Conservation (phyloP, 2,113 vertebrate genomes). For the Tenebrosternarchus preto region DNA sequence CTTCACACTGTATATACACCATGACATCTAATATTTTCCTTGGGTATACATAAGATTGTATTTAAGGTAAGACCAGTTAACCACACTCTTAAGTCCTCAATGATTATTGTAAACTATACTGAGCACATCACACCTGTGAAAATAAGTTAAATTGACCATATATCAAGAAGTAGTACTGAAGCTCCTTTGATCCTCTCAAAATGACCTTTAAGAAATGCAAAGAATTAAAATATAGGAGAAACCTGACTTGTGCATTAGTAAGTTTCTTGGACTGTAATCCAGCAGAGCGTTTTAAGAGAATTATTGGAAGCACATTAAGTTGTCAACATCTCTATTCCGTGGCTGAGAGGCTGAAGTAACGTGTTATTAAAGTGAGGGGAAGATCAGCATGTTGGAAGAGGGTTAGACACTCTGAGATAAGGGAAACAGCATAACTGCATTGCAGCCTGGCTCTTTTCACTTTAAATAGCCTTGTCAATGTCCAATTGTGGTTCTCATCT, state of each 20-base stretch:
- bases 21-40: not conserved
- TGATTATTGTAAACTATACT: not conserved
- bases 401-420: slow-evolving; percentile 21
- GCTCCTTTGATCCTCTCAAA: not conserved
- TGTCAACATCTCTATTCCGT: slow-evolving; percentile 69
- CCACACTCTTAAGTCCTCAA: not conserved
- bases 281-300: slow-evolving; percentile 74
- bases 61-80: not conserved
- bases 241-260: slow-evolving; percentile 67
- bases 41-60: not conserved
- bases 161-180: no score
- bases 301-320: slow-evolving; percentile 71
- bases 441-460: not conserved
- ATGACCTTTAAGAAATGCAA: slow-evolving; percentile 57
- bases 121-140: not conserved
- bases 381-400: slow-evolving; percentile 35
- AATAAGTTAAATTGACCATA: not conserved
- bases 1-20: not conserved
- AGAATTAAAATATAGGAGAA: slow-evolving; percentile 71
- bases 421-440: slow-evolving; percentile 12
- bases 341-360: slow-evolving; percentile 51
- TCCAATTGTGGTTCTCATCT: slow-evolving; percentile 15
- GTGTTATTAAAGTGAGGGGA: slow-evolving; percentile 47
- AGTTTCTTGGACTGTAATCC: slow-evolving; percentile 66
- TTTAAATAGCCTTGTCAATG: slow-evolving; percentile 25